These are phyloP conservation scores for Chanos chanos DNA, from an alignment of 2,797 vertebrate species.

Conservation along the genomic window DNA sequence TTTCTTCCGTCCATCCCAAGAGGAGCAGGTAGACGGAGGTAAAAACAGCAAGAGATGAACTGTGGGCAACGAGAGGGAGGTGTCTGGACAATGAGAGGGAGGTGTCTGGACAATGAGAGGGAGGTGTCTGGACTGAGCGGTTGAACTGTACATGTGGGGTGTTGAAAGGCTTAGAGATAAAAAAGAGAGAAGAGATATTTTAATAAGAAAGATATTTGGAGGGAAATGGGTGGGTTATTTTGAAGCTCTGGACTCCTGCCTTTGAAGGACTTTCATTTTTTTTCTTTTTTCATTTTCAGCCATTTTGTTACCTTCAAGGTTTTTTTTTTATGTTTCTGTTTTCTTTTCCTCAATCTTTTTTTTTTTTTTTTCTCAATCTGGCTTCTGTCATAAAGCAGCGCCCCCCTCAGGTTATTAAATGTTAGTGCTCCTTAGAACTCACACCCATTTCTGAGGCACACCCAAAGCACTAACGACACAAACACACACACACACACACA, in stretches of 20 bases:
- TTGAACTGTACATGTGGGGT: background rate
- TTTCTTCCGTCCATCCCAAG: slow-evolving; percentile 9
- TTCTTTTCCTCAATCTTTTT: slow-evolving; percentile 18
- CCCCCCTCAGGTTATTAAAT: slow-evolving; percentile 43
- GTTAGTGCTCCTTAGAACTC: slow-evolving; percentile 48
- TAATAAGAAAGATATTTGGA: slow-evolving; percentile 59
- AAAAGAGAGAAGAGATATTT: slow-evolving; percentile 60
- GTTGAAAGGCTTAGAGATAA: slow-evolving; percentile 12
- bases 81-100: slow-evolving; percentile 20
- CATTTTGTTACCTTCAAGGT: slow-evolving; percentile 40
- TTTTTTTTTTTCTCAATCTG: slow-evolving; percentile 38
- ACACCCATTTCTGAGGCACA: slow-evolving; percentile 6
- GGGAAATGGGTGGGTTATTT: slow-evolving; percentile 47
- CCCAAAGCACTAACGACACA: slow-evolving; percentile 13
- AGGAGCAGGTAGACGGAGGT: background rate
- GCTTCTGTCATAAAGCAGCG: slow-evolving; percentile 48
- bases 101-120: slow-evolving; percentile 11
- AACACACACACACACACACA: slow-evolving; percentile 26
- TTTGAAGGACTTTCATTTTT: slow-evolving; percentile 64
- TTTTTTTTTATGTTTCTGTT: slow-evolving; percentile 24
- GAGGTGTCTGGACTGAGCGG: slow-evolving; percentile 24
- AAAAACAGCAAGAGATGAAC: background rate
- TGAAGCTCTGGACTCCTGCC: slow-evolving; percentile 62
- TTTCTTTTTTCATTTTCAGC: slow-evolving; percentile 19
- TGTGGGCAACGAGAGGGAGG: slow-evolving; percentile 24